Evolutionary conservation across 2,888 invertebrate genomes (phyloP).

Genomic region (Pachymerium ferrugineum): DNA sequence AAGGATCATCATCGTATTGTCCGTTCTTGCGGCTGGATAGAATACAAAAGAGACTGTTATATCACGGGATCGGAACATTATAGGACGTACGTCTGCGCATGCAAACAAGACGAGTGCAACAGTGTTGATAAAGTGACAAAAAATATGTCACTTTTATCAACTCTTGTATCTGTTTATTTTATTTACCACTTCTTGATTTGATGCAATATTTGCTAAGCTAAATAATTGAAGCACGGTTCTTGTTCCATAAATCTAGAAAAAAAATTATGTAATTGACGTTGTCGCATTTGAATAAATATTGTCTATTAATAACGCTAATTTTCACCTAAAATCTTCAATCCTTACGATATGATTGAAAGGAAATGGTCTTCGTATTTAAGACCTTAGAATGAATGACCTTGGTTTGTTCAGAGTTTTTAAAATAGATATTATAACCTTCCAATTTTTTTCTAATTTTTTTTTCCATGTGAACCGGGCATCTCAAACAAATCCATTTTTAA

Average conservation of each 20-base stretch:
- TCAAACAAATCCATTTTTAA: too few relatives aligned
- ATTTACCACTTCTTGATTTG: neutral
- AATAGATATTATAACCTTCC: too few relatives aligned
- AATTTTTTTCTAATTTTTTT: too few relatives aligned
- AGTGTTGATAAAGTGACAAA: neutral
- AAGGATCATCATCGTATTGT: neutral
- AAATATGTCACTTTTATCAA: neutral
- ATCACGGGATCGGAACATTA: neutral
- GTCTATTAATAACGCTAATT: too few relatives aligned
- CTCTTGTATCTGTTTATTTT: neutral
- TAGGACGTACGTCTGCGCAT: neutral
- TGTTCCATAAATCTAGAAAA: neutral
- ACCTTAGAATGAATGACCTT: too few relatives aligned
- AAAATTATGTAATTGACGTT: neutral
- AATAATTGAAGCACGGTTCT: neutral
- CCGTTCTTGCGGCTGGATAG: neutral
- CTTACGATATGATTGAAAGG: too few relatives aligned
- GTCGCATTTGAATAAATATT: neutral
- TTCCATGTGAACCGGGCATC: too few relatives aligned
- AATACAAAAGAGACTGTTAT: constrained; percentile 34
- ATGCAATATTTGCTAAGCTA: neutral
- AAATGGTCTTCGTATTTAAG: too few relatives aligned
- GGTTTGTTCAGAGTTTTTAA: too few relatives aligned
- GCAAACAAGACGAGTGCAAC: neutral
- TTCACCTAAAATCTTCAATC: too few relatives aligned